A percentile compares a stretch with the other conserved stretches of the same genome.
These are phyloP conservation scores for Harpagus bidentatus DNA, from an alignment of 2,113 vertebrate genomes.

Conservation along the genomic window DNA sequence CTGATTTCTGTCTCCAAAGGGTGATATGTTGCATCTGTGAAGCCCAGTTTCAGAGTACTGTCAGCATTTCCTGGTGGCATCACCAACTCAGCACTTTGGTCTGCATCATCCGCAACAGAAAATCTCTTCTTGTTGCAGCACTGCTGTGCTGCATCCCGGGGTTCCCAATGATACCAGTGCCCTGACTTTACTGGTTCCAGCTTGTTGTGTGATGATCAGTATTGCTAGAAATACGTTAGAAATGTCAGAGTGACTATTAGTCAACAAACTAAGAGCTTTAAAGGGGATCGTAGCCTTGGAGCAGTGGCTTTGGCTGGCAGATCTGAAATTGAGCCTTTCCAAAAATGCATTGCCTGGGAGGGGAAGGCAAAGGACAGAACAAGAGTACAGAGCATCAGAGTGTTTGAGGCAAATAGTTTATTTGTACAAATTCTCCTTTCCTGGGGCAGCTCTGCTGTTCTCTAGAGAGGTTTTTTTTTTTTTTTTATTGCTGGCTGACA, in stretches of 20 bases:
- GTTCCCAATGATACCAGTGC: fast-evolving
- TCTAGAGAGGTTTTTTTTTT: not conserved
- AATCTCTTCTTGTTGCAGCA: not conserved
- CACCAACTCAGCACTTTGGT: not conserved
- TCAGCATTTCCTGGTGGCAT: not conserved
- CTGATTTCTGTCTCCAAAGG: not conserved
- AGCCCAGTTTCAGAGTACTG: not conserved
- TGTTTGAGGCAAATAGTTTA: not conserved
- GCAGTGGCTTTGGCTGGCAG: not conserved
- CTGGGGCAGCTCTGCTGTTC: not conserved
- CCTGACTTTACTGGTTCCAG: not conserved
- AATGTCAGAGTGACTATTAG: not conserved
- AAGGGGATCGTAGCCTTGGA: not conserved
- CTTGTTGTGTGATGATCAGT: not conserved
- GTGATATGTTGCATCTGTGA: not conserved
- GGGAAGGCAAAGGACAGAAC: not conserved
- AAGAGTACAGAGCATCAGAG: not conserved
- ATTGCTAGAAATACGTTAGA: not conserved
- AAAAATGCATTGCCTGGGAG: not conserved
- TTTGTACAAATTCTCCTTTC: not conserved
- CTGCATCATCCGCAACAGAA: not conserved
- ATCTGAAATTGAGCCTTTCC: not conserved
- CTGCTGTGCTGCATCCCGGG: not conserved
- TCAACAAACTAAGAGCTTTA: not conserved
- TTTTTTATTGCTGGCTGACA: not conserved